phyloP scores from a whole-genome alignment of 37 sponge, comb jelly and placozoan genomes.

The Oopsacas minuta region DNA sequence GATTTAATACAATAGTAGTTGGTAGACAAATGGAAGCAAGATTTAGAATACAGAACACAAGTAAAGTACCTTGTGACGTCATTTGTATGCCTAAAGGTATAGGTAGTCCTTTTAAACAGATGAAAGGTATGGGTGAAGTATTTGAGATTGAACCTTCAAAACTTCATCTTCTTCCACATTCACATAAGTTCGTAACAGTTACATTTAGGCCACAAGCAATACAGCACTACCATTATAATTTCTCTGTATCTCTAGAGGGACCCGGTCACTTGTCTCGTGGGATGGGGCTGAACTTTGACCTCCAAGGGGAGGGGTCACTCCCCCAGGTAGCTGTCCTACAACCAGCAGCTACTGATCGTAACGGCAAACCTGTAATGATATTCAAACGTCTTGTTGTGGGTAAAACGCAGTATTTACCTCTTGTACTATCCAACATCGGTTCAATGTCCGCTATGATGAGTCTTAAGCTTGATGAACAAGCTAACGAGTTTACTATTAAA shows the following conservation, averaged over 20 bases:
- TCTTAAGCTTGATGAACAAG: neutral
- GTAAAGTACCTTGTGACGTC: slow-evolving; percentile 89
- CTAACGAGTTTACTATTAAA: slow-evolving; percentile 6
- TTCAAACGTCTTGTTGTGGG: slow-evolving; percentile 63
- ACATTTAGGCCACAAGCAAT: slow-evolving; percentile 76
- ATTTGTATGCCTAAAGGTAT: slow-evolving; percentile 17
- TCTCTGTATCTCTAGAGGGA: slow-evolving; percentile 8
- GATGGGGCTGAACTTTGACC: slow-evolving; percentile 61
- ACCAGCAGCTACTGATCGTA: slow-evolving; percentile 47
- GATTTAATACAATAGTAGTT: slow-evolving; percentile 80
- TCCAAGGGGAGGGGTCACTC: slow-evolving; percentile 89
- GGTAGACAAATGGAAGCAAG: slow-evolving; percentile 62
- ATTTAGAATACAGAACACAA: slow-evolving; percentile 70
- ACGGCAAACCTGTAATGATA: slow-evolving; percentile 50
- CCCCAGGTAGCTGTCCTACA: slow-evolving; percentile 62
- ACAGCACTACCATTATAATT: slow-evolving; percentile 32
- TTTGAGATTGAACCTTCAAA: slow-evolving; percentile 82
- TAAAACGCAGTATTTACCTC: slow-evolving; percentile 42
- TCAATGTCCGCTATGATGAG: slow-evolving; percentile 56
- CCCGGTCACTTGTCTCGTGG: slow-evolving; percentile 21
- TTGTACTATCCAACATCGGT: slow-evolving; percentile 61
- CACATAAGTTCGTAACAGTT: slow-evolving; percentile 69
- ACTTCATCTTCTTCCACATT: slow-evolving; percentile 57
- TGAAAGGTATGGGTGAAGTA: slow-evolving; percentile 34
- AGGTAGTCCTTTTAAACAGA: slow-evolving; percentile 21